Evolutionary conservation across 2,113 vertebrate genomes (phyloP).

Genomic region (Rhabdomys dilectus): DNA sequence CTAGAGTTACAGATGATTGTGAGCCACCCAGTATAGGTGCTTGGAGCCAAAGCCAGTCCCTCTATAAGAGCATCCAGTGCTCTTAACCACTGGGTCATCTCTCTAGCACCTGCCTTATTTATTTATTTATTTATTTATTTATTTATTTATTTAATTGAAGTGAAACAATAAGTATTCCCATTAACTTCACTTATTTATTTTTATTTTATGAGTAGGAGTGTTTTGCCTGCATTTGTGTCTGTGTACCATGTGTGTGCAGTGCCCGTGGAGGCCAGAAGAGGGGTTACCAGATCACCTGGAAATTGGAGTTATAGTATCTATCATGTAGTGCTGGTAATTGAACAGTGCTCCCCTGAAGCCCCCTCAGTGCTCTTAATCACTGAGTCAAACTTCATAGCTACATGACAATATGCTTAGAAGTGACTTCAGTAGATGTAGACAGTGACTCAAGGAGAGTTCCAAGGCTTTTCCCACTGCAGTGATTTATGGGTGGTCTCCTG

Average conservation of each 20-base stretch:
- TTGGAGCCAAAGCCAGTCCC: neutral
- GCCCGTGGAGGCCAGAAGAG: neutral
- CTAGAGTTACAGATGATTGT: neutral
- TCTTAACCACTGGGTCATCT: neutral
- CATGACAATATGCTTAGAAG: neutral
- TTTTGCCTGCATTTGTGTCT: neutral
- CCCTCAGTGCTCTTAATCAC: neutral
- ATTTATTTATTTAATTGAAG: neutral
- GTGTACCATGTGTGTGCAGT: neutral
- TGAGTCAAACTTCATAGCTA: neutral
- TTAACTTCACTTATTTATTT: neutral
- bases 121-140: neutral
- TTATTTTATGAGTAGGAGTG: neutral
- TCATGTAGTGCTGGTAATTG: neutral
- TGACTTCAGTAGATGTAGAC: neutral
- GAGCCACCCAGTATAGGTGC: neutral
- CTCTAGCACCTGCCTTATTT: neutral
- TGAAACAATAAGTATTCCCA: neutral
- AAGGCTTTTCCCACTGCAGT: no score
- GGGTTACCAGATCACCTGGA: neutral
- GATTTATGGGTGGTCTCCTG: neutral
- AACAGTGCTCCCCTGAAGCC: neutral
- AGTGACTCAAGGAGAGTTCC: no score
- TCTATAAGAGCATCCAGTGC: neutral
- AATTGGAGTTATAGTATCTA: neutral